phyloP scores from a whole-genome alignment of 1,140 invertebrate genomes.

The Cherax quadricarinatus region DNA sequence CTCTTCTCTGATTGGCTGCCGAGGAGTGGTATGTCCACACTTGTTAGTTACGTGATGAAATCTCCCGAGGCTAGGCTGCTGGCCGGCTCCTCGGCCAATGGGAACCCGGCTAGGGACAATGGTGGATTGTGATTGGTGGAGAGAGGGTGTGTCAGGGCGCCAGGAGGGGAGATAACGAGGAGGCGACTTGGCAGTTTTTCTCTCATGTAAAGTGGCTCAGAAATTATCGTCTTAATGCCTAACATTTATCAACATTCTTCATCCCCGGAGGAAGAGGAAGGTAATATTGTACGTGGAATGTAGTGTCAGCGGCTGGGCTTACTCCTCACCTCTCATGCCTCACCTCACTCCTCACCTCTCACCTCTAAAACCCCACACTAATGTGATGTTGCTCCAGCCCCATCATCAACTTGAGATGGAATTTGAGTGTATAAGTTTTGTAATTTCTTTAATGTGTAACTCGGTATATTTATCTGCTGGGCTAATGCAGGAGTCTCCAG shows the following conservation, averaged over 20 bases:
- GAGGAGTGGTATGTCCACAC: conserved; percentile 15
- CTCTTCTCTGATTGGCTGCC: conserved; percentile 11
- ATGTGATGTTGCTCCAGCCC: too few relatives aligned
- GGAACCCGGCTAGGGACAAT: background rate
- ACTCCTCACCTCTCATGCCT: too few relatives aligned
- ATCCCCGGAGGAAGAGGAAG: conserved; percentile 24
- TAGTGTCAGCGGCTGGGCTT: background rate
- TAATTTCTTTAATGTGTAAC: too few relatives aligned
- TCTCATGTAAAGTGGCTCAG: conserved; percentile 51
- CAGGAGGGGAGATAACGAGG: conserved; percentile 13
- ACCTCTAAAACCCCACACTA: too few relatives aligned
- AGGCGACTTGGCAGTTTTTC: conserved; percentile 24
- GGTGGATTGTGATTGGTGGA: conserved; percentile 29
- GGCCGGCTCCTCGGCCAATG: conserved; percentile 10
- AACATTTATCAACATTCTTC: conserved; percentile 46
- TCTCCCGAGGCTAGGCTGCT: background rate
- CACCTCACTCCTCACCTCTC: too few relatives aligned
- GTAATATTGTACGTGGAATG: background rate
- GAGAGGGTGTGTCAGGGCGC: background rate
- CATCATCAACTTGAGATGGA: too few relatives aligned
- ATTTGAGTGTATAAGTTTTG: too few relatives aligned
- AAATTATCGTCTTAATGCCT: conserved; percentile 50
- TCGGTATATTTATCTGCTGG: too few relatives aligned
- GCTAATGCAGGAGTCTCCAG: too few relatives aligned
- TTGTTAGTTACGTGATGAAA: conserved; percentile 1